These are phyloP conservation scores for Elymnias hypermnestra DNA, from an alignment of 1,140 invertebrate genomes.

Conservation along the genomic window DNA sequence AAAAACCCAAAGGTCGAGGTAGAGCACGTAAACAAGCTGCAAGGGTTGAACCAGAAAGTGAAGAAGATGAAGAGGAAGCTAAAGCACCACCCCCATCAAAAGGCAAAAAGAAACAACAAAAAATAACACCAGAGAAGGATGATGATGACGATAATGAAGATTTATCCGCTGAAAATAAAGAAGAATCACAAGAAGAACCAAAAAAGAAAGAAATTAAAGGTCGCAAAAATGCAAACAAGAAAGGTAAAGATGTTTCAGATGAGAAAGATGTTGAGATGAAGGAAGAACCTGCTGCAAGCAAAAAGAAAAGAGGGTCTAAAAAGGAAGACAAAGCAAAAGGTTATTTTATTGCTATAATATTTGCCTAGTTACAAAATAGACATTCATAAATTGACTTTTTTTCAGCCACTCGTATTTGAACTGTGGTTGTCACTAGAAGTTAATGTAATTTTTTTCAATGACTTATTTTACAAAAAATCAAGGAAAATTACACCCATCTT, in stretches of 20 bases:
- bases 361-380: no score
- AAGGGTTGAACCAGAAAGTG: slow-evolving; percentile 32
- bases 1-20: slow-evolving; percentile 52
- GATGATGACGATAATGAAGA: slow-evolving; percentile 21
- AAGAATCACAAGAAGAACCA: slow-evolving; percentile 26
- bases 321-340: slow-evolving; percentile 53
- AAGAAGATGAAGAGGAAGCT: slow-evolving; percentile 40
- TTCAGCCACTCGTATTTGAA: no score
- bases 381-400: no score
- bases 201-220: slow-evolving; percentile 43
- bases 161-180: slow-evolving; percentile 13
- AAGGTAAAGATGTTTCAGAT: slow-evolving; percentile 43
- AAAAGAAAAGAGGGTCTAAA: slow-evolving; percentile 40
- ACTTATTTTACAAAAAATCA: no score
- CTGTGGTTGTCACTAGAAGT: no score
- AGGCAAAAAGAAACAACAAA: slow-evolving; percentile 46
- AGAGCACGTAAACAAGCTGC: no score
- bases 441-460: no score
- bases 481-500: no score
- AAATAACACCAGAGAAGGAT: slow-evolving; percentile 38
- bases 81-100: slow-evolving; percentile 35
- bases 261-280: slow-evolving; percentile 34
- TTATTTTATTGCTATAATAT: no score
- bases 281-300: slow-evolving; percentile 31
- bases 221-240: slow-evolving; percentile 46